Base-by-base conservation (phyloP, 2,797 vertebrate genomes). In the Chaenodraco wilsoni region DNA sequence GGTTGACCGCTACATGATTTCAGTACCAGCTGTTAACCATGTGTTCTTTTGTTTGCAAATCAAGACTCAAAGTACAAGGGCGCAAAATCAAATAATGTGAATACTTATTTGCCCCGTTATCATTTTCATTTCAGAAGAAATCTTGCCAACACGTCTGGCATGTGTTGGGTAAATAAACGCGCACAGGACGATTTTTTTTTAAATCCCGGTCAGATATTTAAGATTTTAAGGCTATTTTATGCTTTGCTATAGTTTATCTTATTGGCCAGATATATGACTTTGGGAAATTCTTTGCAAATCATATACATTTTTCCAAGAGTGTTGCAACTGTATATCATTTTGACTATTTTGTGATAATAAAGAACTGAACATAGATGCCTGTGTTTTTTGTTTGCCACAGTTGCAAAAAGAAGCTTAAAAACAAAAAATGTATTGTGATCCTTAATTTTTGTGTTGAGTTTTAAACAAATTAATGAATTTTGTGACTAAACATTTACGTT, bases 331-430 rank as follows among this genome's bases (percentile, higher is more conserved):
- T 83, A 81, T 23, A n/a, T 69, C 45, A 72, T 73, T 84, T 88
- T 82, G 57, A 74, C 68, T 86, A 90, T 91, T 91, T 93, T 91
- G 82, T 88, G 65, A 91, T 89, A 92, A 82, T 91, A 92, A 93
- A 93, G 69, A 64, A 83, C 67, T 81, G 62, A 85, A 87, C 74
- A 60, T 9, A 71, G 3, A 23, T 65, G 55, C 65, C 31, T 73
- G 19, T 16, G 69, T 68, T 64, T 13, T 46, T 77, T 64, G n/a
- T 65, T 55, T 8, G 8, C 72, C 14, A 9, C 33, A 52, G 13
- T 9, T 45, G 8, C 72, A 31, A 33, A 60, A 9, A 37, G 33
- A 27, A 27, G 27, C 27, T 27, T 27, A 27, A 1, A 27, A 27
- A 27, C 33, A 9, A 9, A 9, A 33, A 37, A 37, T 37, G 33